Evolutionary conservation across 1,140 invertebrate species (phyloP), one percentile per base, ranked within the genome.

Genomic region (Leguminivora glycinivorella): DNA sequence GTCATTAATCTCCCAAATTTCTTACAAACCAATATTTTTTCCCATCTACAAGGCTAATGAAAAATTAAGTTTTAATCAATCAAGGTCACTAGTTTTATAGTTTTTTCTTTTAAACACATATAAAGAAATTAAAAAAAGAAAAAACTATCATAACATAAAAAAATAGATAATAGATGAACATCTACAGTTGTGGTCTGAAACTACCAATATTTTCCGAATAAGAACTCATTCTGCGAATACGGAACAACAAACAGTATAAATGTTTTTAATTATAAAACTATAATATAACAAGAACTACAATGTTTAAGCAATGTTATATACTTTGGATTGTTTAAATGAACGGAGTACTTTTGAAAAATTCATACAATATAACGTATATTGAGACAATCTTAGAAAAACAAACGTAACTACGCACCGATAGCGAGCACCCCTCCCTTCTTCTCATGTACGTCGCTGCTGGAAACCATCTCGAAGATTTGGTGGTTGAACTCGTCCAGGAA

Each of bases 401-500:
- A 60, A 43, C 10, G 31, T 14, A 66, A 47, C 92, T 71, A 79
- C 91, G 92, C 89, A 97, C 96, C 96, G 84, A 99, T 99, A 22
- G 98, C 98, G 24, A 99, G 89, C 72, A 99, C 98, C 63, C 97
- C 98, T 58, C 98, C 98, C 89, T 99, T 99, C 82, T 98, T 98
- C 84, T 99, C 98, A 92, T 97, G 97, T 17, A 96, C 94, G 89
- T 99, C 98, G 26, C 95, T 95, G 73, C 96, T 96, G 4, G 96
- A 98, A 1, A 99, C 97, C 97, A 99, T 98, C 85, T 98, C 96
- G 89, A 97, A 98, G 72, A 99, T 98, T 79, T 98, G 96, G 87
- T 98, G 96, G 86, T 98, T 98, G 82, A 99, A 98, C 71, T 98
- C 96, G 86, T 99, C 98, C 88, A 99, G 95, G 84, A 99, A 99